Base-by-base conservation (phyloP, 2,797 vertebrate genomes). In the Catamblyrhynchus diadema region DNA sequence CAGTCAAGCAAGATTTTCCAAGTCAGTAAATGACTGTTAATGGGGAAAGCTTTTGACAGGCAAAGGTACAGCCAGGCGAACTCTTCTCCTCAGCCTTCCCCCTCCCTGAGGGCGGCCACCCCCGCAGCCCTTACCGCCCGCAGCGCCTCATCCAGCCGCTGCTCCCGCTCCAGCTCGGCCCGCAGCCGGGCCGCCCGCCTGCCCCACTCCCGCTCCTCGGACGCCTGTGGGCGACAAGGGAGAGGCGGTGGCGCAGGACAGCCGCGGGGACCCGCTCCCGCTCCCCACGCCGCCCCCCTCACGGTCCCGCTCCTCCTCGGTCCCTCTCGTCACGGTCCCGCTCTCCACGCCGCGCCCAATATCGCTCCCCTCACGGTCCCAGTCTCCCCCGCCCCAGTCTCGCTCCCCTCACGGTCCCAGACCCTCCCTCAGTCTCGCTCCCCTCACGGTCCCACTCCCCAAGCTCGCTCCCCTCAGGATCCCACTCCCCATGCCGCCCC, bases 151-250 rank as follows among this genome's bases (percentile, higher is more conserved):
- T 99, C 98, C 56, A 98, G 93, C 35, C 96, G 96, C 86, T 94
- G 97, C 93, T 99, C 98, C 27, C 91, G 94, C n/a, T 98, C 96
- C 91, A 98, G 98, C 35, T 98, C 95, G n/a, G 98, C 98, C 79
- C 61, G 15, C 61, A 80, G 74, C 69, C 81, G 56, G 24, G 37
- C 61, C 17, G 48, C 54, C 28, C 81, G 67, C 1, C 81, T 14
- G 19, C 56, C 10, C 78, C 86, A 82, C 1, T 54, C 66, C 23
- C 60, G 61, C 54, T 67, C 67, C 54, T 85, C 48, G 67, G 56
- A 39, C 10, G 6, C 14, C 88, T 90, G 42, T 37, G 61, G 61
- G 35, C 6, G 13, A 67, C 47, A 66, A 13, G 23, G 9, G 11
- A 35, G 9, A 42, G 35, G 5, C 7, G 25, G 22, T 67, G 77